phyloP scores from a whole-genome alignment of 2,888 invertebrate genomes.

The Melieria omissa region DNA sequence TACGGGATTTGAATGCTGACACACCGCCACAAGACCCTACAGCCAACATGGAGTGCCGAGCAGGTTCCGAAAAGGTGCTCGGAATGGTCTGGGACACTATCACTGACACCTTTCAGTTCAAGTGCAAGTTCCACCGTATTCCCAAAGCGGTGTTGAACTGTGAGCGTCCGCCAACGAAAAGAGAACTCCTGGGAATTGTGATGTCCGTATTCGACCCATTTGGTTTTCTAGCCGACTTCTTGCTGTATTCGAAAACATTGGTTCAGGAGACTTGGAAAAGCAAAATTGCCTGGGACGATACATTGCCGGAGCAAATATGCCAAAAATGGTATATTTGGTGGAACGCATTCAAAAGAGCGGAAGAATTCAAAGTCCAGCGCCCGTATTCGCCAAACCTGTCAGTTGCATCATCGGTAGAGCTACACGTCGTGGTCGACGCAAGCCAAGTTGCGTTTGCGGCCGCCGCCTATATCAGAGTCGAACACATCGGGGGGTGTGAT shows the following conservation, averaged over 20 bases:
- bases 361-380: constrained; percentile 14
- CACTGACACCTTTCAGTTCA: constrained; percentile 3
- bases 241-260: neutral
- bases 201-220: constrained; percentile 8
- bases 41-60: neutral
- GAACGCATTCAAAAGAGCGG: constrained; percentile 26
- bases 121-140: neutral
- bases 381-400: constrained; percentile 18
- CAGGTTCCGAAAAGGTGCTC: neutral
- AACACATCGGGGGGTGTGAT: constrained; percentile 11
- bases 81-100: constrained; percentile 9
- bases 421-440: constrained; percentile 34
- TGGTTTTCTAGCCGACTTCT: constrained; percentile 4
- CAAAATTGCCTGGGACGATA: constrained; percentile 28
- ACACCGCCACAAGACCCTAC: too few species aligned
- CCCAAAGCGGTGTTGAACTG: neutral
- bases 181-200: neutral
- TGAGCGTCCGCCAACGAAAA: neutral
- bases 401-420: neutral
- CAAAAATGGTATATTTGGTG: constrained; percentile 32
- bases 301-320: constrained; percentile 21
- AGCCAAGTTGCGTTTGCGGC: constrained; percentile 35
- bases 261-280: constrained; percentile 6
- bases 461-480: constrained; percentile 21
- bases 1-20: too few species aligned